Evolutionary conservation across 1,140 invertebrate genomes (phyloP).

Genomic region (Calephelis virginiensis): DNA sequence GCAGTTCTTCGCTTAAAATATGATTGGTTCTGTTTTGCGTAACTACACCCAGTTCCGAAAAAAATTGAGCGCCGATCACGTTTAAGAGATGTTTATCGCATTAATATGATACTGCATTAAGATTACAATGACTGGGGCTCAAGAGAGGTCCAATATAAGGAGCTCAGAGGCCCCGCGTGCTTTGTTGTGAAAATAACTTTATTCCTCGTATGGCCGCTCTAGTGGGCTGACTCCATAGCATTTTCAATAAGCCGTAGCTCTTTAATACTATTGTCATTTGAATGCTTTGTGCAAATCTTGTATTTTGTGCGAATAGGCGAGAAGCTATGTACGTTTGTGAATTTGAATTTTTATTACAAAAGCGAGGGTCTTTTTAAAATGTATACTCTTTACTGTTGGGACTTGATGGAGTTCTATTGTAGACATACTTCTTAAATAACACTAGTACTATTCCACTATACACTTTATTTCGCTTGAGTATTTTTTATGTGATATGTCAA

Average conservation of each 20-base stretch:
- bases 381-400: too few species aligned
- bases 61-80: conserved; percentile 60
- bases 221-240: conserved; percentile 29
- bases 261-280: conserved; percentile 62
- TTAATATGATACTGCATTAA: conserved; percentile 76
- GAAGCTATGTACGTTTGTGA: too few species aligned
- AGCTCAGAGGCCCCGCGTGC: conserved; percentile 54
- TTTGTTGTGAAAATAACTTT: conserved; percentile 77
- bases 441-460: too few species aligned
- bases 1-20: too few species aligned
- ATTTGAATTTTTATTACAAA: too few species aligned
- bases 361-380: too few species aligned
- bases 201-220: conserved; percentile 48
- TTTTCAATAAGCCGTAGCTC: conserved; percentile 66
- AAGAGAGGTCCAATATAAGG: conserved; percentile 72
- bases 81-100: conserved; percentile 73
- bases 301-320: conserved; percentile 39
- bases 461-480: too few species aligned
- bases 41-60: conserved; percentile 24
- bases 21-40: conserved; percentile 31
- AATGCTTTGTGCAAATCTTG: conserved; percentile 60
- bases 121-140: conserved; percentile 71
- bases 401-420: too few species aligned
- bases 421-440: too few species aligned
- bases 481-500: too few species aligned